Evolutionary conservation across 2,888 invertebrate species (phyloP).

Genomic region (Luperina nickerlii): DNA sequence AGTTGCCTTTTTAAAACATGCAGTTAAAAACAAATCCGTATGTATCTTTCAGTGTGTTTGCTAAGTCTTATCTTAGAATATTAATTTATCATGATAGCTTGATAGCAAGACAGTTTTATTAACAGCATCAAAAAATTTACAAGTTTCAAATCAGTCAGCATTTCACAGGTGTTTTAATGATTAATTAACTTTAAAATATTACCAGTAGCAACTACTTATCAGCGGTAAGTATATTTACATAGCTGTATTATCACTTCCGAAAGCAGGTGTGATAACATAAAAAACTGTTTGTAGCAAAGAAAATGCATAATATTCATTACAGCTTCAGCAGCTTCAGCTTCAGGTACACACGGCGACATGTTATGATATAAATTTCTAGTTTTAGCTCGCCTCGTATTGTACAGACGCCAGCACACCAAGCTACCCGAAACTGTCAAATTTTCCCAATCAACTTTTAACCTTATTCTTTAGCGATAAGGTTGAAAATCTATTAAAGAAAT

Average conservation of each 20-base stretch:
- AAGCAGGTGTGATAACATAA: slow-evolving; percentile 41
- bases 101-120: not conserved
- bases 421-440: too few relatives aligned
- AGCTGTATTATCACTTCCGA: not conserved
- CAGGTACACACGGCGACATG: not conserved
- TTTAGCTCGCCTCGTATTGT: too few relatives aligned
- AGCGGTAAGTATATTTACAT: not conserved
- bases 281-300: slow-evolving; percentile 1
- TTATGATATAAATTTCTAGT: too few relatives aligned
- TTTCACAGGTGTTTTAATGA: not conserved
- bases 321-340: slow-evolving; percentile 24
- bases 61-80: not conserved
- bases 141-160: not conserved
- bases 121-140: not conserved
- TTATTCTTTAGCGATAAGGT: too few relatives aligned
- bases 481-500: too few relatives aligned
- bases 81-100: not conserved
- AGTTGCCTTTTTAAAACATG: not conserved
- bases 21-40: not conserved
- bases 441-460: too few relatives aligned
- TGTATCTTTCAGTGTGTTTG: not conserved
- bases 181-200: not conserved
- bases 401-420: too few relatives aligned
- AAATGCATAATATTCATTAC: slow-evolving; percentile 45
- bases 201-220: not conserved